These are phyloP conservation scores for Malurus splendens DNA, from an alignment of 2,797 vertebrate genomes.

Conservation along the genomic window DNA sequence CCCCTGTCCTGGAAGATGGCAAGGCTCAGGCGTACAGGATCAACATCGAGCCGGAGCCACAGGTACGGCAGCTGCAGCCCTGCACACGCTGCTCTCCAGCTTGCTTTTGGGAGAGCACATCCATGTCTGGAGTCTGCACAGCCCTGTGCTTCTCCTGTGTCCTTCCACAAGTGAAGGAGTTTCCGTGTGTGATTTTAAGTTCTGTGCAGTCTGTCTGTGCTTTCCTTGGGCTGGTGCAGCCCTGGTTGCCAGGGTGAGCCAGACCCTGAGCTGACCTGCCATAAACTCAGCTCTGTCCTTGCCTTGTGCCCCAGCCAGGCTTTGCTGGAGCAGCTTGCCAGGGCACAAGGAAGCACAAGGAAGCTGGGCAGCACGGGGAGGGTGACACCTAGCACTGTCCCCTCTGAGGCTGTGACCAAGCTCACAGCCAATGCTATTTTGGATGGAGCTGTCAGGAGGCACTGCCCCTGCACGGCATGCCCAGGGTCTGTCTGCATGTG, in stretches of 20 bases:
- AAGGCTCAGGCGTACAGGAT: constrained; percentile 84
- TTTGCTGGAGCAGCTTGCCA: background rate
- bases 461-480: background rate
- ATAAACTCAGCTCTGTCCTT: background rate
- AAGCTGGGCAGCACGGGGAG: background rate
- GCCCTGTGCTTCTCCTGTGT: background rate
- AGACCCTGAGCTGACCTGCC: background rate
- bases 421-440: background rate
- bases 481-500: background rate
- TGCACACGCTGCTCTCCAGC: background rate
- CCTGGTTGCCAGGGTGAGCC: background rate
- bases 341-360: background rate
- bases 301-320: background rate
- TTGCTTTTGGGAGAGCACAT: background rate
- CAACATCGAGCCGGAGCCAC: constrained; percentile 79
- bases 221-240: background rate
- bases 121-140: background rate
- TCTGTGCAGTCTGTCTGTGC: background rate
- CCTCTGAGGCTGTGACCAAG: accelerated
- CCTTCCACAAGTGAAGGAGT: background rate
- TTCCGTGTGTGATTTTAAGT: background rate
- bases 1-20: constrained; percentile 80
- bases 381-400: background rate
- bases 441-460: background rate
- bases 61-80: constrained; percentile 72